These are phyloP conservation scores for Pocillopora grandis DNA, from an alignment of 92 coral and sea anemone species.

Conservation along the genomic window DNA sequence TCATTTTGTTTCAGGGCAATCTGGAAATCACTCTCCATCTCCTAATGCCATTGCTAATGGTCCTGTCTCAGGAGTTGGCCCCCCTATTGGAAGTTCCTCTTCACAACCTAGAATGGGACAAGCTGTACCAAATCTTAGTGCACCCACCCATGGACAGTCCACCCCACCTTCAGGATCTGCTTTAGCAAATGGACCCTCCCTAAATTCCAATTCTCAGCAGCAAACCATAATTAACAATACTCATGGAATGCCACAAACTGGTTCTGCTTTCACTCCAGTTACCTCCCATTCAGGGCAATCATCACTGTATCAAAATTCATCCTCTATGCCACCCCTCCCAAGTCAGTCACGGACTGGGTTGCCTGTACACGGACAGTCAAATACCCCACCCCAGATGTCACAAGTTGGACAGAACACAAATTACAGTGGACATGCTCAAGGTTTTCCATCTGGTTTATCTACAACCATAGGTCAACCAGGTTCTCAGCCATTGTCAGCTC, in stretches of 20 bases:
- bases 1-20: constrained; percentile 8
- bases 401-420: constrained; percentile 22
- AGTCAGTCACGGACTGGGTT: constrained; percentile 14
- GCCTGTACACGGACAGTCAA: constrained; percentile 22
- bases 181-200: constrained; percentile 27
- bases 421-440: constrained; percentile 30
- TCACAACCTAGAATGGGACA: constrained; percentile 8
- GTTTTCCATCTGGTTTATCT: constrained; percentile 43
- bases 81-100: neutral
- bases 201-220: neutral
- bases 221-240: neutral
- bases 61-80: constrained; percentile 21
- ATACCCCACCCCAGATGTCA: neutral
- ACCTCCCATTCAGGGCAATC: constrained; percentile 11
- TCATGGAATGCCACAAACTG: constrained; percentile 17
- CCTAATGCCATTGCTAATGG: constrained; percentile 36
- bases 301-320: neutral
- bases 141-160: constrained; percentile 23
- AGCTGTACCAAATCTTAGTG: neutral
- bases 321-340: constrained; percentile 28
- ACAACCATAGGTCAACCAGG: constrained; percentile 55
- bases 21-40: constrained; percentile 9
- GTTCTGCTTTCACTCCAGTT: constrained; percentile 45
- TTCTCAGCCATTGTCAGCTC: constrained; percentile 79
- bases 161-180: constrained; percentile 8